Percentiles rank a stretch among this genome's conserved stretches.
These are phyloP conservation scores for Drosophila meridionalis DNA, from an alignment of 2,888 invertebrate species.

Conservation along the genomic window DNA sequence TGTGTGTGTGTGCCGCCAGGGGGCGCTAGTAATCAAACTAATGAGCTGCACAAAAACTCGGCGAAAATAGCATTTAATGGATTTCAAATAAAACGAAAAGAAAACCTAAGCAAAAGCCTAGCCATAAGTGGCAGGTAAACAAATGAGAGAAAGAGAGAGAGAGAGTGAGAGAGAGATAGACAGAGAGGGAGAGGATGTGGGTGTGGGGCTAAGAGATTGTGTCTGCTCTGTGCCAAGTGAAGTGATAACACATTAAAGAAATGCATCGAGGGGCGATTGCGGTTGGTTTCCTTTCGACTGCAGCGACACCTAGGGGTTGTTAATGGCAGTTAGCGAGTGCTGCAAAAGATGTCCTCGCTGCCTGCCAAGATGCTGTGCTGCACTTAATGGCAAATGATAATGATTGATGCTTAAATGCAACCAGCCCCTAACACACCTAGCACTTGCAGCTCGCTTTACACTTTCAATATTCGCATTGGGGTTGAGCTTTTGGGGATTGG, in stretches of 20 bases:
- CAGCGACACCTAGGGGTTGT: slow-evolving; percentile 69
- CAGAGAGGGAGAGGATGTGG: not conserved
- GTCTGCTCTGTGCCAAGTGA: slow-evolving; percentile 56
- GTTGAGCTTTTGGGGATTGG: not conserved
- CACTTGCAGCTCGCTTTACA: slow-evolving; percentile 31
- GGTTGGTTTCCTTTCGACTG: slow-evolving; percentile 23
- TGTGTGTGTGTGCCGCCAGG: slow-evolving; percentile 39
- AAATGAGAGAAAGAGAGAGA: not conserved
- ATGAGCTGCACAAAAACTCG: slow-evolving; percentile 65
- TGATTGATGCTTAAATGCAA: slow-evolving; percentile 75
- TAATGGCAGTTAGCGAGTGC: slow-evolving; percentile 58
- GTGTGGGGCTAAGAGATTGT: slow-evolving; percentile 33
- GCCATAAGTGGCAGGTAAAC: slow-evolving; percentile 50
- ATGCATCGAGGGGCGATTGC: slow-evolving; percentile 39
- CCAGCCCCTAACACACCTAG: slow-evolving; percentile 10
- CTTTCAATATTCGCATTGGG: not conserved
- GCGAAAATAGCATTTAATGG: slow-evolving; percentile 84
- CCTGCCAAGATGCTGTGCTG: slow-evolving; percentile 48
- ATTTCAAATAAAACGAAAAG: slow-evolving; percentile 72
- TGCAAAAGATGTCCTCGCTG: slow-evolving; percentile 30
- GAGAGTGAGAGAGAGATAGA: not conserved
- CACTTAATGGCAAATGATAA: slow-evolving; percentile 80
- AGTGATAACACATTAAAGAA: slow-evolving; percentile 78
- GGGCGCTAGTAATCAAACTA: slow-evolving; percentile 78
- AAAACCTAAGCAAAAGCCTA: slow-evolving; percentile 20